A percentile compares a stretch with the other conserved stretches of the same genome.
Conservation (phyloP, 2,797 vertebrate genomes). For the Podargus strigoides region DNA sequence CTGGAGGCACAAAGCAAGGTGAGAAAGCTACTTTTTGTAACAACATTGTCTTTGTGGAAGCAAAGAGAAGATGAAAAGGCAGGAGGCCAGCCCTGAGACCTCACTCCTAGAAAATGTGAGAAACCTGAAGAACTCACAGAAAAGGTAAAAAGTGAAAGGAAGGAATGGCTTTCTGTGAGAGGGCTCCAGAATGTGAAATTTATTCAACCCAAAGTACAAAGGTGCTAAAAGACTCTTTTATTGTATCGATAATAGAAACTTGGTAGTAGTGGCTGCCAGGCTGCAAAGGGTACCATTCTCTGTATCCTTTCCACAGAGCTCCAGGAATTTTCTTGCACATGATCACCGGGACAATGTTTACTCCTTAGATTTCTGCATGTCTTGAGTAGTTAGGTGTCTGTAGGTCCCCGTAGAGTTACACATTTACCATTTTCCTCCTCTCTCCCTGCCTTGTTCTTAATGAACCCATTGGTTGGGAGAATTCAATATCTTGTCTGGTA, state of each 20-base stretch:
- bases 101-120: neutral
- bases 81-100: neutral
- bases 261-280: neutral
- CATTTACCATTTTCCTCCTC: fast-evolving
- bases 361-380: neutral
- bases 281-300: neutral
- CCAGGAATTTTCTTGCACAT: neutral
- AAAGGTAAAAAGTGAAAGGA: neutral
- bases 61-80: neutral
- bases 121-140: neutral
- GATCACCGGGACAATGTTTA: neutral
- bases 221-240: neutral
- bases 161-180: neutral
- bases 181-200: neutral
- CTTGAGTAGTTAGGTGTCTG: neutral
- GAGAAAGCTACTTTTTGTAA: neutral
- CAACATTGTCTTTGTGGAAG: neutral
- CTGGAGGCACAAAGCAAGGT: neutral
- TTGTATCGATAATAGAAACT: neutral
- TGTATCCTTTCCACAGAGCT: neutral
- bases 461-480: neutral
- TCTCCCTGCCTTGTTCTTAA: neutral
- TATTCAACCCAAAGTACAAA: neutral
- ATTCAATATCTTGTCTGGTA: neutral
- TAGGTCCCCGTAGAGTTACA: neutral